Base-by-base conservation (phyloP, 2,113 vertebrate species). In the Neodontobutis hainanensis region DNA sequence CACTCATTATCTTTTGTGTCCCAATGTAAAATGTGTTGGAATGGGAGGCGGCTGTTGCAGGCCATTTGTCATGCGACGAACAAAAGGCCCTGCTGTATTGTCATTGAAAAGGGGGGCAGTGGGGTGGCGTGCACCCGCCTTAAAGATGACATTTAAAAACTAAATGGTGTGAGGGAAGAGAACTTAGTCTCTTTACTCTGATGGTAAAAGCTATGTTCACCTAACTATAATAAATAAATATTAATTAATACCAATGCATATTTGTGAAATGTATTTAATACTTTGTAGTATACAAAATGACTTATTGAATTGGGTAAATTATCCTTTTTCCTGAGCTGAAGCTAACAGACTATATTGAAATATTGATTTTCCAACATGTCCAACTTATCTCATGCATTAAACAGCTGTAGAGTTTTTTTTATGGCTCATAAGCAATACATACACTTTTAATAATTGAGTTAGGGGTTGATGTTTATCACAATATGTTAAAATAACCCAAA, bases 31-130 rank as follows among this genome's bases (percentile, higher is more conserved):
- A 65, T 63, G 72, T 57, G 52, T 71, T 43, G 1, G 40, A 80
- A 74, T 65, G 49, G 58, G 67, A 11, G 51, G 56, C 63, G 70
- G 61, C 55, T 71, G 81, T 60, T 49, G 70, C 49, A 5, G 75
- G 71, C 82, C 77, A 67, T 84, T 88, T 86, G 90, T 87, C 74
- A 86, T 83, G 34, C 85, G 80, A 82, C 79, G 83, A 73, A 77
- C 75, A 83, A 82, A 85, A 87, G 66, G 38, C 51, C 32, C 66
- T 83, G 66, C 63, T 78, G 61, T 82, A 87, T 90, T 89, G 81
- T 87, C 49, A 85, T 74, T 86, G 71, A 77, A 66, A n/a, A 65
- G 40, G 66, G n/a, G 11, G 32, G 27, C 34, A 36, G 34, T 38
- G 52, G 34, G 43, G 73, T 38, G 16, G 8, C 10, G 2, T 19